Evolutionary conservation across 2,113 vertebrate species (phyloP), one percentile per base, ranked within the genome.

Genomic region (Peromyscus leucopus): DNA sequence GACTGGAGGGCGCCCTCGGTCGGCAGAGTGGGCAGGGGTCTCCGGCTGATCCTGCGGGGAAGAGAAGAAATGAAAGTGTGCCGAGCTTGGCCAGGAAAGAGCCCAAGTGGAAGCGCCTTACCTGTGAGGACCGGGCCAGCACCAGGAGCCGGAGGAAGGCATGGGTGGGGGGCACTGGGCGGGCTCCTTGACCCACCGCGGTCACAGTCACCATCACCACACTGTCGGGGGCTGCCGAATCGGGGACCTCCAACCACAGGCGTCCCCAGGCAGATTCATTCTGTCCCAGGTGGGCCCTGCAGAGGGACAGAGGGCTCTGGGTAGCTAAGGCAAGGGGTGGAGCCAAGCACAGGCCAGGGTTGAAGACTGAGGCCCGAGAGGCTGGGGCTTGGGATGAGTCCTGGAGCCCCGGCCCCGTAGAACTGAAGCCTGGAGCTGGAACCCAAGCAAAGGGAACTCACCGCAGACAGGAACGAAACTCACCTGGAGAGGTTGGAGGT

Each of bases 81-180:
- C 22, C 6, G 2, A 0, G 3, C 33, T 28, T 19, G 26, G 33
- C 5, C 39, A 11, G 12, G 22, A 17, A 15, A 65, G 61, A 21
- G 82, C 24, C n/a, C 3, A 16, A 31, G 84, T 1, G 3, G 65
- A 51, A 0, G 5, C 5, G 2, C 46, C 94, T 96, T 78, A 98
- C 98, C 90, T 90, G 86, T 0, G 5, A 74, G 84, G 80, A 7
- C 0, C 36, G 26, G 67, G 94, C 94, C 96, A 76, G 83, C 83
- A 99, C 98, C 24, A 98, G 98, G 55, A 99, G 96, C 91, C 98
- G 98, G 46, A 98, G 97, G 95, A 99, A 99, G n/a, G 99, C 99
- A 12, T 97, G 80, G 7, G 94, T 89, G 0, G 98, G 98, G 93
- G 99, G 90, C 26, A 95, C 85, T 24, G 91, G 94, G 21, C 85